Percentiles rank a stretch among this genome's conserved stretches.
Conservation (phyloP, 2,113 vertebrate genomes). For the Pluvialis apricaria region DNA sequence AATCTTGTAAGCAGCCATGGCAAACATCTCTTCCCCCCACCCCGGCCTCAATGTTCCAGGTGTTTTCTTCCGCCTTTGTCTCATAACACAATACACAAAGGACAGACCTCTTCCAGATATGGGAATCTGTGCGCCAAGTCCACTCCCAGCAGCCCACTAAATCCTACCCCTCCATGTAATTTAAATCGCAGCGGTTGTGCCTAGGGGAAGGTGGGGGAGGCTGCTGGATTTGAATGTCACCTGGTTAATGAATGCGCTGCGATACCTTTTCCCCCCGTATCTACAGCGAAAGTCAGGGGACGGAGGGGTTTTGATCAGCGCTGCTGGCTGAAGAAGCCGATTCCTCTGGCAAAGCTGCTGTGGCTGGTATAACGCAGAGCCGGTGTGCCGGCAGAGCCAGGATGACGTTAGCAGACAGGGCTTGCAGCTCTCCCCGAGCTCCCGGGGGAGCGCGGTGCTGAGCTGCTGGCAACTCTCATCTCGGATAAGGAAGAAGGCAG, state of each 20-base stretch:
- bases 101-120: conserved; percentile 31
- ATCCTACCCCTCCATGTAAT: conserved; percentile 24
- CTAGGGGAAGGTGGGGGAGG: not conserved
- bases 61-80: conserved; percentile 49
- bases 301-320: not conserved
- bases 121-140: not conserved
- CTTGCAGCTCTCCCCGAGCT: not conserved
- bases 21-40: not conserved
- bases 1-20: not conserved
- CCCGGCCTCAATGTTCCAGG: conserved; percentile 8
- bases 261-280: not conserved
- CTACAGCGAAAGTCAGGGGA: not conserved
- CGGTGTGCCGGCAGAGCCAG: accelerated
- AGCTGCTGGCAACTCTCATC: not conserved
- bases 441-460: not conserved
- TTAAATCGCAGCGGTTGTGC: not conserved
- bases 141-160: conserved; percentile 48
- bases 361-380: not conserved
- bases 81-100: conserved; percentile 33
- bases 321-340: not conserved
- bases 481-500: not conserved
- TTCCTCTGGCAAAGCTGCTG: not conserved
- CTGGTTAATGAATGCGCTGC: not conserved
- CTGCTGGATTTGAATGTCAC: not conserved
- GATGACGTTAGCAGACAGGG: not conserved